Evolutionary conservation across 2,797 vertebrate species (phyloP).

Genomic region (Anniella stebbinsi): DNA sequence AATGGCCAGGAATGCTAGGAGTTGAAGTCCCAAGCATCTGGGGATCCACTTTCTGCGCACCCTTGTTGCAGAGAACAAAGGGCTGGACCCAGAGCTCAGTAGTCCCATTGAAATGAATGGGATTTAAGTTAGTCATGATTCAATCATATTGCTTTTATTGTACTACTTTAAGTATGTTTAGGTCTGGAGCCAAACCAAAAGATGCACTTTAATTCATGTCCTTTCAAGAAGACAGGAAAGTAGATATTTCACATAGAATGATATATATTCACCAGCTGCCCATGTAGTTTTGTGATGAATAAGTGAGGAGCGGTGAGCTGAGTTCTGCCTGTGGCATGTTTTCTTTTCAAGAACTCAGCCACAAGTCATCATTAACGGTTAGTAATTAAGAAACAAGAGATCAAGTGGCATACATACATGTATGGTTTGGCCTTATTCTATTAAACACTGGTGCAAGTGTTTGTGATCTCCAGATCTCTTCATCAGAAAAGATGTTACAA

Average conservation of each 20-base stretch:
- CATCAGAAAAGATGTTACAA: too few species aligned
- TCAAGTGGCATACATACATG: neutral
- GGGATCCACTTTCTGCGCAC: too few species aligned
- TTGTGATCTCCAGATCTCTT: too few species aligned
- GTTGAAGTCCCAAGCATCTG: too few species aligned
- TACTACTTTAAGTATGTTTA: too few species aligned
- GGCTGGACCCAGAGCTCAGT: too few species aligned
- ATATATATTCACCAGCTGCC: conserved; percentile 54
- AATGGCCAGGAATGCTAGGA: too few species aligned
- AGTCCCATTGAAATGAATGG: too few species aligned
- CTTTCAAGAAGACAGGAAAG: conserved; percentile 48
- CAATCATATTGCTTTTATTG: too few species aligned
- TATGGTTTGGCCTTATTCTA: neutral
- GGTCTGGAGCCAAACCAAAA: neutral
- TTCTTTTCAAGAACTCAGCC: neutral
- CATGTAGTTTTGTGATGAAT: conserved; percentile 26
- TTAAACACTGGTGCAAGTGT: neutral
- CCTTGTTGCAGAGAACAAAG: conserved; percentile 51
- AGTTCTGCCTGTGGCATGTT: neutral
- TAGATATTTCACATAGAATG: conserved; percentile 53
- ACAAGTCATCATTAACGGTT: neutral
- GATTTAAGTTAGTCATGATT: too few species aligned
- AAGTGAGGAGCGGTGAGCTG: neutral
- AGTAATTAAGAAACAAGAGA: neutral
- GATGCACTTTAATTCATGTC: conserved; percentile 54